A percentile compares a stretch with the other conserved stretches of the same genome.
Evolutionary conservation across 2,888 invertebrate species (phyloP).

Genomic region (Lycia hirtaria): DNA sequence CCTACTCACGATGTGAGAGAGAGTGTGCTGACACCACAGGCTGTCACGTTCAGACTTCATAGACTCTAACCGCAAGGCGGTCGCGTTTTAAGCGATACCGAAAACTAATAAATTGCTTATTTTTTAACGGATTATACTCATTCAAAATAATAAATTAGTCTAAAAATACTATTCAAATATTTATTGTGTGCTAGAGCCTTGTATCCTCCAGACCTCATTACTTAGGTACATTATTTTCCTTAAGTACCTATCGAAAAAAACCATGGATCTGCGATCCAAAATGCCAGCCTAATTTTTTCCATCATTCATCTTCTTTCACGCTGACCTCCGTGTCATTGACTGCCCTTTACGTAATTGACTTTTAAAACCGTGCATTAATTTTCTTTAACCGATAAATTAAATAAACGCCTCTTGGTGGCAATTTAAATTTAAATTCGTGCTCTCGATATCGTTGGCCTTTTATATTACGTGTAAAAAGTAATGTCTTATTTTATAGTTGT

Average conservation of each 20-base stretch:
- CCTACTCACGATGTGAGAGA: too few species aligned
- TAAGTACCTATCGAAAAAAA: background rate
- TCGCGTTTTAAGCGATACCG: too few species aligned
- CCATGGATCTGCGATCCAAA: background rate
- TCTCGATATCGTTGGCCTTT: constrained; percentile 7
- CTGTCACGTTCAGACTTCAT: too few species aligned
- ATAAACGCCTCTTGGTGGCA: constrained; percentile 16
- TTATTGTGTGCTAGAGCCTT: too few species aligned
- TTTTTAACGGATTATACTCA: too few species aligned
- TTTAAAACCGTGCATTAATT: constrained; percentile 27
- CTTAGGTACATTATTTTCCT: too few species aligned
- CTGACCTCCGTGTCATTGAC: constrained; percentile 10
- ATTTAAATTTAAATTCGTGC: constrained; percentile 21
- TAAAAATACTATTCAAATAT: too few species aligned
- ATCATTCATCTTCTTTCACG: background rate
- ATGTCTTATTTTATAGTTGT: constrained; percentile 5
- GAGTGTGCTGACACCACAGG: too few species aligned
- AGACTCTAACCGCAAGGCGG: too few species aligned
- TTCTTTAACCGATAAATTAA: constrained; percentile 24
- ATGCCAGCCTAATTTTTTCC: background rate
- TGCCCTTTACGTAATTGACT: constrained; percentile 18
- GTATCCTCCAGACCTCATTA: too few species aligned
- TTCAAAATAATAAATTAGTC: too few species aligned
- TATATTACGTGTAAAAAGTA: constrained; percentile 13
- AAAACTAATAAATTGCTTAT: too few species aligned